Conservation (phyloP, 1,140 invertebrate genomes). For the Piezodorus guildinii region DNA sequence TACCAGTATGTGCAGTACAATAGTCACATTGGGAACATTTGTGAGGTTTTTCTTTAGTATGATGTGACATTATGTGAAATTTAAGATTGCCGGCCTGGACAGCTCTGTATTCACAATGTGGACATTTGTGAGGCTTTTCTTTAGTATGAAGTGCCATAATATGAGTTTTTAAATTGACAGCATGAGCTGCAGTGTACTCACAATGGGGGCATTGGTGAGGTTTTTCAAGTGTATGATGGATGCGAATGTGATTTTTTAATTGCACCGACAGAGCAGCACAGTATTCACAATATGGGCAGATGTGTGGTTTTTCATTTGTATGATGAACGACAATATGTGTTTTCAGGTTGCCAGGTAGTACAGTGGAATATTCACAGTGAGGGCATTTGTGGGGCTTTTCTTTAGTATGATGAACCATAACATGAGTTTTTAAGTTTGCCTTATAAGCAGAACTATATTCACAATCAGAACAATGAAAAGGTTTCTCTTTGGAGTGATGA, state of each 20-base stretch:
- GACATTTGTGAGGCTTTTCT: constrained; percentile 8
- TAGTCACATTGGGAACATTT: constrained; percentile 4
- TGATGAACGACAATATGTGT: constrained; percentile 1
- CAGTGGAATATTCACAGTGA: constrained; percentile 3
- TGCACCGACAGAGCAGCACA: background rate
- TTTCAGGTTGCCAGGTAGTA: constrained; percentile 1
- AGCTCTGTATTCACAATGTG: constrained; percentile 8
- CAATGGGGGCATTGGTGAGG: constrained; percentile 1
- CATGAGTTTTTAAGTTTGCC: constrained; percentile 13
- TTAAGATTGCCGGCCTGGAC: background rate
- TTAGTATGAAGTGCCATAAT: constrained; percentile 10
- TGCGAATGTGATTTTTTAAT: background rate
- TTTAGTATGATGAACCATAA: constrained; percentile 12
- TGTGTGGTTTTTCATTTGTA: constrained; percentile 6
- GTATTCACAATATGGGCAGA: constrained; percentile 6
- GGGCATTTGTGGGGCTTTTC: constrained; percentile 14
- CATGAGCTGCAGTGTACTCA: constrained; percentile 3
- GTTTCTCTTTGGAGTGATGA: constrained; percentile 3
- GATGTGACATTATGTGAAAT: constrained; percentile 1
- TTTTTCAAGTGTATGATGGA: background rate
- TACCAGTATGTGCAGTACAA: background rate
- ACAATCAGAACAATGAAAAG: background rate
- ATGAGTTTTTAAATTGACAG: background rate
- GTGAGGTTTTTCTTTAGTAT: constrained; percentile 12
- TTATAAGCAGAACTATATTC: background rate